Evolutionary conservation across 1,140 invertebrate genomes (phyloP).

Genomic region (Copidosoma floridanum): DNA sequence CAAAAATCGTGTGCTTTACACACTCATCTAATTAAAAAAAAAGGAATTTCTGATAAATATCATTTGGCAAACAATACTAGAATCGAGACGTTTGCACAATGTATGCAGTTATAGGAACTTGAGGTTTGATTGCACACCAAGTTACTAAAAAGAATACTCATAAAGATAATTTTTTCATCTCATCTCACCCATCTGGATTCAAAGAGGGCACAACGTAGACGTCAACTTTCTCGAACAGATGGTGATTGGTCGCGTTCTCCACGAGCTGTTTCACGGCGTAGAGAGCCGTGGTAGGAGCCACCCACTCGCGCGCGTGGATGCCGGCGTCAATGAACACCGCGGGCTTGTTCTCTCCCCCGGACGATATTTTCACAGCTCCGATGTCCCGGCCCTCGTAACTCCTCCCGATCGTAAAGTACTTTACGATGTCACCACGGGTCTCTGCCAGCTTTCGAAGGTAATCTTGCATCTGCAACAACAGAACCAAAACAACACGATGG

Average conservation of each 20-base stretch:
- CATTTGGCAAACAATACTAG: too few species aligned
- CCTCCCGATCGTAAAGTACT: slow-evolving; percentile 56
- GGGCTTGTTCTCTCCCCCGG: slow-evolving; percentile 24
- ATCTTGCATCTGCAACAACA: slow-evolving; percentile 32
- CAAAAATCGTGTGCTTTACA: too few species aligned
- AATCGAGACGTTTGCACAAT: too few species aligned
- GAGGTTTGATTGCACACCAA: too few species aligned
- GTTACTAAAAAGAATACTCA: too few species aligned
- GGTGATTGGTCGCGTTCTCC: slow-evolving; percentile 38
- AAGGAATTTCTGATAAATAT: too few species aligned
- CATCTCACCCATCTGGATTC: slow-evolving; percentile 68
- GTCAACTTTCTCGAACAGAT: slow-evolving; percentile 63
- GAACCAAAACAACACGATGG: neutral
- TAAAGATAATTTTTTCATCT: too few species aligned
- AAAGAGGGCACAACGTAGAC: slow-evolving; percentile 66
- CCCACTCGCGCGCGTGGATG: slow-evolving; percentile 70
- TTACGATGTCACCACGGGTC: slow-evolving; percentile 52
- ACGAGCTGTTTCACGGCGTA: slow-evolving; percentile 65
- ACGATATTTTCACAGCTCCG: slow-evolving; percentile 44
- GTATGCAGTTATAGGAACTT: too few species aligned
- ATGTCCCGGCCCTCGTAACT: slow-evolving; percentile 54
- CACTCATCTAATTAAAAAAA: too few species aligned
- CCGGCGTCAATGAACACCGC: slow-evolving; percentile 56
- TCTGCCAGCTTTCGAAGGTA: slow-evolving; percentile 53
- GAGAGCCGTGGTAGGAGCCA: slow-evolving; percentile 61